These are phyloP conservation scores for Xiphias gladius DNA, from an alignment of 2,113 vertebrate genomes.

Conservation along the genomic window DNA sequence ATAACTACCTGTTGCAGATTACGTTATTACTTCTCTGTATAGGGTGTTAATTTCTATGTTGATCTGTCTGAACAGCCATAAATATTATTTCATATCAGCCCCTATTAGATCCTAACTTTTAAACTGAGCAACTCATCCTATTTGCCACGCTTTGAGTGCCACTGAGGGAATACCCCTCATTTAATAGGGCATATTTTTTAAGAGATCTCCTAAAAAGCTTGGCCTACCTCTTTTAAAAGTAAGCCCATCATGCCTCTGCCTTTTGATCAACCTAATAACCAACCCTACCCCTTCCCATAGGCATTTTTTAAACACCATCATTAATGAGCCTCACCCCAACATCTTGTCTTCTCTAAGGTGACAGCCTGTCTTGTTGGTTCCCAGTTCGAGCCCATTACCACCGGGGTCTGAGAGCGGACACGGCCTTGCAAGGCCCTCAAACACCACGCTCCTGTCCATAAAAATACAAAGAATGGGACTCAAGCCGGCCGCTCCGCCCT, in stretches of 20 bases:
- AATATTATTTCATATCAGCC: conserved; percentile 35
- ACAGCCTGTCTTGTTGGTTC: conserved; percentile 69
- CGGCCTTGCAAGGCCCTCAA: conserved; percentile 63
- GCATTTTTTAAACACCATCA: conserved; percentile 71
- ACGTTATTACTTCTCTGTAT: conserved; percentile 27
- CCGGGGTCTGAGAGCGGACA: conserved; percentile 71
- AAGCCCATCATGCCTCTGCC: conserved; percentile 68
- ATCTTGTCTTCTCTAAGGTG: conserved; percentile 66
- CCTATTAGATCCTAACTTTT: conserved; percentile 31
- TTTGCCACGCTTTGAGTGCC: conserved; percentile 22
- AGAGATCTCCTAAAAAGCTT: conserved; percentile 76
- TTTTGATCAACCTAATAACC: conserved; percentile 81
- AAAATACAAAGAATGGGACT: conserved; percentile 74
- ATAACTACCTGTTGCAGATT: conserved; percentile 23
- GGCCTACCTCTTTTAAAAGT: conserved; percentile 66
- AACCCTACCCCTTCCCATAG: conserved; percentile 58
- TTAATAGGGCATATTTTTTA: conserved; percentile 77
- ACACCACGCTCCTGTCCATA: conserved; percentile 69
- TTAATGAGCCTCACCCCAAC: conserved; percentile 76
- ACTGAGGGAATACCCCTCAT: conserved; percentile 64
- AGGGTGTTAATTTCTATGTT: conserved; percentile 35
- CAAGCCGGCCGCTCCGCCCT: conserved; percentile 38
- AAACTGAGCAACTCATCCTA: conserved; percentile 39
- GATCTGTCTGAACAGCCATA: conserved; percentile 30
- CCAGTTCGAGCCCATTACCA: conserved; percentile 67